These are phyloP conservation scores for Medauroidea extradentata DNA, from an alignment of 1,140 invertebrate genomes.

Conservation along the genomic window DNA sequence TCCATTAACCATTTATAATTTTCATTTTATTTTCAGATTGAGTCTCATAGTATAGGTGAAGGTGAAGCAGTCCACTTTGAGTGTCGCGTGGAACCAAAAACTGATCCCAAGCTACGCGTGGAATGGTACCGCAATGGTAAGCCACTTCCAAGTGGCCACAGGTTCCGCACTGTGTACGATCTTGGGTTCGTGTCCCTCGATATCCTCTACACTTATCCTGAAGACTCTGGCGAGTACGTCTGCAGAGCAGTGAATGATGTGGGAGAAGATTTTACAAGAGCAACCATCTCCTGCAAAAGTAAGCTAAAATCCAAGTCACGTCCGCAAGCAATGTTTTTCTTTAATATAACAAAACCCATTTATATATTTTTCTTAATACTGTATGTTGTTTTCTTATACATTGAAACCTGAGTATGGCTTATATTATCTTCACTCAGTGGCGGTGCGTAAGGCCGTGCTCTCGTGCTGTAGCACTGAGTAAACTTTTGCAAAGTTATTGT, in stretches of 20 bases:
- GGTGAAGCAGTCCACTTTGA: slow-evolving; percentile 92
- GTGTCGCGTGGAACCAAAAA: slow-evolving; percentile 90
- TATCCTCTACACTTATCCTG: slow-evolving; percentile 87
- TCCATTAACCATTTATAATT: too few species aligned
- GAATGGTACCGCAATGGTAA: slow-evolving; percentile 94
- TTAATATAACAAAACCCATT: not conserved
- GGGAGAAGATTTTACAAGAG: slow-evolving; percentile 82
- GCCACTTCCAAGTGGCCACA: slow-evolving; percentile 78
- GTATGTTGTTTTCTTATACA: not conserved
- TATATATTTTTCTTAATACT: not conserved
- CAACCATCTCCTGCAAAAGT: slow-evolving; percentile 82
- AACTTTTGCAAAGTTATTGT: too few species aligned
- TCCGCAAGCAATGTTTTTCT: not conserved
- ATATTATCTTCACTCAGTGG: too few species aligned
- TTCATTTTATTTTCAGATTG: slow-evolving; percentile 60
- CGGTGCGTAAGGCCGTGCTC: too few species aligned
- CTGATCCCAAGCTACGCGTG: slow-evolving; percentile 85
- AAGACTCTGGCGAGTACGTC: slow-evolving; percentile 91
- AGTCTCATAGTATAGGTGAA: slow-evolving; percentile 76
- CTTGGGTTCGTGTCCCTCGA: slow-evolving; percentile 94
- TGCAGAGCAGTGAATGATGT: slow-evolving; percentile 83
- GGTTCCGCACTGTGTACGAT: slow-evolving; percentile 88
- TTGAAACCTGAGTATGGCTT: too few species aligned
- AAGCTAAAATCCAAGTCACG: slow-evolving; percentile 33
- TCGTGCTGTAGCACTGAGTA: too few species aligned